Base-by-base conservation (phyloP, 1,140 invertebrate genomes). In the Vanessa tameamea region DNA sequence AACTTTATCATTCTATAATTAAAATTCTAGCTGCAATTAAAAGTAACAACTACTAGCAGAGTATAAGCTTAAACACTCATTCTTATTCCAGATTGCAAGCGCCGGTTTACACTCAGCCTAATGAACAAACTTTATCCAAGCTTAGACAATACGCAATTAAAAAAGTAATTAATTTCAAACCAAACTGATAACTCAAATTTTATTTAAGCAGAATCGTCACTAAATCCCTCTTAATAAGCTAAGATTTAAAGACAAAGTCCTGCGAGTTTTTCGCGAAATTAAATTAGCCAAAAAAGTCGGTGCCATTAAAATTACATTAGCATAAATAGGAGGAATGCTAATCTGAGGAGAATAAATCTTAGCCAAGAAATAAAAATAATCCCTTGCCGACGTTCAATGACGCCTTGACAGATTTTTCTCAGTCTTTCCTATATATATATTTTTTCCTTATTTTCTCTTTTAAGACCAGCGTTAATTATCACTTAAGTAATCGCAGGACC, bases 291-390 rank as follows among this genome's bases (percentile, higher is more conserved):
- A 91, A 91, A 88, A 91, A 89, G 85, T 81, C 82, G 81, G 74
- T 75, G 87, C 89, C 90, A 92, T 92, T 92, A 91, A 92, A 92
- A 92, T 92, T 90, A 92, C 90, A 92, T 92, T 92, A 92, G 90
- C 90, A 92, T 91, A 92, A 92, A 92, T 91, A 92, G 90, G 88
- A 88, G 88, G 81, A 86, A 90, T 90, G 90, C 89, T 92, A 92
- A 92, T 92, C 88, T 90, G 82, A 85, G 83, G 85, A 84, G 85
- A 92, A 92, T 91, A 91, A 92, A 92, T 91, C 88, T 89, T 85
- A 78, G 76, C 71, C 43, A 76, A 73, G 83, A 86, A 91, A 89
- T 89, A 89, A 92, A 92, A 92, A 90, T 87, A 89, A 90, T 87
- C 82, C 59, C 69, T 77, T 72, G 86, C 76, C 81, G 57, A 26